A percentile compares a stretch with the other conserved stretches of the same genome.
Conservation (phyloP, 2,113 vertebrate species). For the Urocolius indicus region DNA sequence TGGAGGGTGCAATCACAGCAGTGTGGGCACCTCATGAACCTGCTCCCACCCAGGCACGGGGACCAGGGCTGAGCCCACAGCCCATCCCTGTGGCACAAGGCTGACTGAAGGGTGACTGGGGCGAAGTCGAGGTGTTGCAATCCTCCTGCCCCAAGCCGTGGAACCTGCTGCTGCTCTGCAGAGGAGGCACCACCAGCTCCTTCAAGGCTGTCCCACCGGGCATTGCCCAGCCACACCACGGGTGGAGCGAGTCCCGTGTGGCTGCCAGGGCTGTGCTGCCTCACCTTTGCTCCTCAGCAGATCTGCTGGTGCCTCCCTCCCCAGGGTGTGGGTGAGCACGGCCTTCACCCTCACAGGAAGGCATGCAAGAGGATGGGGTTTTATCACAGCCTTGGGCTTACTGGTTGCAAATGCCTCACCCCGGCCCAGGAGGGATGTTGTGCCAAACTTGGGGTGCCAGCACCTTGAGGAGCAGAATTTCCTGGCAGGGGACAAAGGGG, state of each 20-base stretch:
- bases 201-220: background rate
- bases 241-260: background rate
- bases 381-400: background rate
- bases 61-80: background rate
- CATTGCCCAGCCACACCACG: background rate
- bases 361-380: background rate
- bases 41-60: background rate
- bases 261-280: background rate
- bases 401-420: fast-evolving
- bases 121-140: fast-evolving
- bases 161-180: fast-evolving
- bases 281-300: background rate
- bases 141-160: background rate
- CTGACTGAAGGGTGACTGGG: fast-evolving
- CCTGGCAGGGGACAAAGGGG: background rate
- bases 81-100: fast-evolving
- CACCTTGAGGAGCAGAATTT: background rate
- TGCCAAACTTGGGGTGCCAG: background rate
- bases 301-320: background rate
- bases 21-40: background rate
- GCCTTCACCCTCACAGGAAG: background rate
- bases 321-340: fast-evolving
- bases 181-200: background rate
- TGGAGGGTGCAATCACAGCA: background rate
- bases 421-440: fast-evolving